Evolutionary conservation across 2,797 vertebrate species (phyloP), one percentile per base, ranked within the genome.

Genomic region (Todus mexicanus): DNA sequence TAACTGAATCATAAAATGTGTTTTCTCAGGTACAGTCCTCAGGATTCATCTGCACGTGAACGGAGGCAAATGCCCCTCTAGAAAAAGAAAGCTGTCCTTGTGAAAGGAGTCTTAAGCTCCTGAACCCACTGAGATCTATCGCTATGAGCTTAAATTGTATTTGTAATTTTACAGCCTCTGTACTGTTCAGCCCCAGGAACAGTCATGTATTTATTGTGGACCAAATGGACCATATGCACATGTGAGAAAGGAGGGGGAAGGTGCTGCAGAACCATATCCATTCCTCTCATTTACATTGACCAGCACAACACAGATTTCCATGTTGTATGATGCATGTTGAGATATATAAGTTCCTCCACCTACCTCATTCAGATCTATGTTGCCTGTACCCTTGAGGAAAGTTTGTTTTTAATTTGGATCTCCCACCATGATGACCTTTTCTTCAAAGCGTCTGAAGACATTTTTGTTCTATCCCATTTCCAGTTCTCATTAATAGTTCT

Each of bases 401-500:
- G 48, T 89, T 92, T 95, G 91, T 2, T 53, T 95, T 93, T 54
- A 64, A 93, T 96, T 87, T 38, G 18, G 74, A 77, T 92, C 75
- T 56, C 91, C 92, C 87, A 93, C 89, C 78, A 83, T 2, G 11
- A 84, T 53, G 75, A 92, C 16, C 37, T 92, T 93, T 82, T 53
- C 91, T 91, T 82, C 89, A 90, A 89, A 95, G 78, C 27, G 0
- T 73, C 78, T 87, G 53, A 80, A 78, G 69, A 68, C 22, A 15
- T 51, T 84, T 93, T 90, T 75, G 10, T 74, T 85, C 84, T 47
- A 69, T 76, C 29, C 74, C 29, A 50, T 87, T 82, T 94, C 93
- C 94, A 90, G 53, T 84, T 93, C 77, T 92, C 84, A 48, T 90
- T 90, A 89, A 81, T 48, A 45, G 68, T 66, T 86, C 87, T 94